Evolutionary conservation across 2,797 vertebrate genomes (phyloP).

Genomic region (Carcharodon carcharias): DNA sequence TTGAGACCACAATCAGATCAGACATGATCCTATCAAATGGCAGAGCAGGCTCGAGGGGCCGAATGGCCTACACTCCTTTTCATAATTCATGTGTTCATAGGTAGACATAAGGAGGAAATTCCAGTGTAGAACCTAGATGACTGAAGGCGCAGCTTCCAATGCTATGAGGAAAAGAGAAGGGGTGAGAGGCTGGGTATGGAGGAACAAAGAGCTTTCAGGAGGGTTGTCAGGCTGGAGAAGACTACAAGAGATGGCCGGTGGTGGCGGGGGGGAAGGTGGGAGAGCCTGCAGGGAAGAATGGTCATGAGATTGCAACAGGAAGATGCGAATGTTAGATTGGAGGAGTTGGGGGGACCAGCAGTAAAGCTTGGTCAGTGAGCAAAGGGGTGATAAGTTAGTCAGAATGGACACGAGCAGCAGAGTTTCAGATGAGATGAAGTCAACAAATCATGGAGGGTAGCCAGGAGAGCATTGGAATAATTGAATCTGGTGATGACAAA

Average conservation of each 20-base stretch:
- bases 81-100: neutral
- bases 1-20: no score
- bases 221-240: neutral
- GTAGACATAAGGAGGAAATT: neutral
- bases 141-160: neutral
- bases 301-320: neutral
- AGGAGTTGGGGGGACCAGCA: neutral
- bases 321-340: neutral
- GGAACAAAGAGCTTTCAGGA: no score
- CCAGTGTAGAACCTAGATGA: neutral
- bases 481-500: neutral
- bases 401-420: neutral
- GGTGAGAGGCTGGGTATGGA: neutral
- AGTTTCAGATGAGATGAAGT: neutral
- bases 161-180: neutral
- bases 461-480: neutral
- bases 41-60: no score
- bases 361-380: neutral
- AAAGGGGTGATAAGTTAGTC: neutral
- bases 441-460: neutral
- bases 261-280: no score
- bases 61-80: no score
- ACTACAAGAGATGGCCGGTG: neutral
- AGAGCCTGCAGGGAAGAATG: neutral
- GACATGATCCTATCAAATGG: no score